Percentiles rank a stretch among this genome's conserved stretches.
Evolutionary conservation across 1,140 invertebrate genomes (phyloP).

Genomic region (Muscidifurax raptorellus): DNA sequence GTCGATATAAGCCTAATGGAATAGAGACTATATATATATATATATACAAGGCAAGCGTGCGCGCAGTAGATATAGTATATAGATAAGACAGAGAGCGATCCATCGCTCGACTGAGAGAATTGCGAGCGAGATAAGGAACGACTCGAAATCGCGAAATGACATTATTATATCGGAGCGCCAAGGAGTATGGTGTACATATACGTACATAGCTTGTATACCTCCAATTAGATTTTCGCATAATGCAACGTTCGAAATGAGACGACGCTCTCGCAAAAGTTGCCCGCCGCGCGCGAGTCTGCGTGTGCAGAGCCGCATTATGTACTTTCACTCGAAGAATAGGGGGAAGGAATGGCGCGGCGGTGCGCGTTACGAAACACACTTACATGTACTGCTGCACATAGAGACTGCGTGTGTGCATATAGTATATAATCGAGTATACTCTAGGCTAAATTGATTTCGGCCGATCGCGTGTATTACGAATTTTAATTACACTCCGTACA

Average conservation of each 20-base stretch:
- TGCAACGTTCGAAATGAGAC: too few species aligned
- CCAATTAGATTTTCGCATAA: conserved; percentile 19
- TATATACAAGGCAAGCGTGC: not conserved
- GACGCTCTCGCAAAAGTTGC: too few species aligned
- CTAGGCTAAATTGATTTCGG: not conserved
- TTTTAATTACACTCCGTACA: conserved; percentile 31
- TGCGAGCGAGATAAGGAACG: not conserved
- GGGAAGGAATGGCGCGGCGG: not conserved
- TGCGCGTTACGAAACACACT: conserved; percentile 8
- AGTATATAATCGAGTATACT: too few species aligned
- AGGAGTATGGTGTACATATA: not conserved
- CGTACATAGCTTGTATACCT: not conserved
- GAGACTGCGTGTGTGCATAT: not conserved
- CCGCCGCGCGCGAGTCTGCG: too few species aligned
- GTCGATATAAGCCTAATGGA: not conserved
- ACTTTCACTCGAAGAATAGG: conserved; percentile 12
- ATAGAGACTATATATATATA: not conserved
- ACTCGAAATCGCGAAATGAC: not conserved
- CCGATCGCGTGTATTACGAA: not conserved
- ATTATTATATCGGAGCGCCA: not conserved
- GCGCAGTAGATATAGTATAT: not conserved
- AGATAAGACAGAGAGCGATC: not conserved
- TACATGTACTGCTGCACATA: not conserved
- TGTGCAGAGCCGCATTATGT: conserved; percentile 11
- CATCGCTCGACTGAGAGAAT: not conserved